Evolutionary conservation across 2,888 invertebrate species (phyloP), one percentile per base, ranked within the genome.

Genomic region (Drosophila neoperkinsi): DNA sequence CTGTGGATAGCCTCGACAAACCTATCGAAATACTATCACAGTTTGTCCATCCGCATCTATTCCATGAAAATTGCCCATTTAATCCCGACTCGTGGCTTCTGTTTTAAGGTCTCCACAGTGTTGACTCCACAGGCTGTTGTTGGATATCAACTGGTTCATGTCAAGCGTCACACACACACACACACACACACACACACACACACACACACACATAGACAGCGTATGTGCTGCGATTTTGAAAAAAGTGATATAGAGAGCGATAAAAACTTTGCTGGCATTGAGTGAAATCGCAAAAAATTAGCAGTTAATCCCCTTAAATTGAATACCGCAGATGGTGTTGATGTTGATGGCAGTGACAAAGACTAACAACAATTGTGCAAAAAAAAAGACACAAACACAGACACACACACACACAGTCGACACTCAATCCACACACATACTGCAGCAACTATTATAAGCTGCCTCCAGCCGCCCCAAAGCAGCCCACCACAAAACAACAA

Each of bases 291-390:
- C 81, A 86, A 88, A 88, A 90, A 93, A 90, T 91, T 91, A 91
- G 82, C 92, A 89, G 91, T 91, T 93, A 92, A 92, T 93, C 92
- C 90, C 91, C 87, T 92, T 84, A 91, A 92, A 93, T 92, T 92
- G 92, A 93, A 92, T 92, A 86, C 89, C 83, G 74, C 90, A 88
- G 89, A 88, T 91, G 91, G 83, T 82, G 90, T 84, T 82, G 84
- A 71, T 77, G 82, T 62, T 72, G 73, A 73, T 83, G 81, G 57
- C 73, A 69, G 74, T 77, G 83, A 79, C 77, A 77, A 76, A 72
- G 71, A 71, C 69, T 61, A 72, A 57, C 57, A 71, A 43, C 65
- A 65, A 38, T 33, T 41, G 58, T 28, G 34, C 13, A 51, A 60
- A 50, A 34, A 46, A 55, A 73, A 53, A 59, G 18, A 63, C 18